Percentiles rank a stretch among this genome's conserved stretches.
phyloP scores from a whole-genome alignment of 2,797 vertebrate species.

The Oophaga sylvatica region DNA sequence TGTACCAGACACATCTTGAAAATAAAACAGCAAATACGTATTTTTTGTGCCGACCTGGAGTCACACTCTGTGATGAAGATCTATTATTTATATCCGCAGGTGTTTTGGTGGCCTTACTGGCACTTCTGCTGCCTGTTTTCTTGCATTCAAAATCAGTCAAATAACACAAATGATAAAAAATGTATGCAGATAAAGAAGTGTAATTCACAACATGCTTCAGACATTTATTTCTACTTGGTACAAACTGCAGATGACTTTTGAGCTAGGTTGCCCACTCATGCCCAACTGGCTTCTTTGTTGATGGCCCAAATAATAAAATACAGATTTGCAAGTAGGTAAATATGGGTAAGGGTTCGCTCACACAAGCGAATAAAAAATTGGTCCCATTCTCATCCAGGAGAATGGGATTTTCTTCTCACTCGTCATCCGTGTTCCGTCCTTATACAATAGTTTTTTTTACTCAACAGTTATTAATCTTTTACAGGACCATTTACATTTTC shows the following conservation, averaged over 20 bases:
- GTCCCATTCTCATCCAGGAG: too few species aligned
- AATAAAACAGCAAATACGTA: conserved; percentile 46
- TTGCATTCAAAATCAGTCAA: conserved; percentile 46
- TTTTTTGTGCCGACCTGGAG: conserved; percentile 38
- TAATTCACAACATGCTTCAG: conserved; percentile 8
- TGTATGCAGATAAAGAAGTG: conserved; percentile 23
- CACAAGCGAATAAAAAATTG: too few species aligned
- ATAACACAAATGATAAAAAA: conserved; percentile 53
- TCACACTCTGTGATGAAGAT: conserved; percentile 48
- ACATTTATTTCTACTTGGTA: not conserved
- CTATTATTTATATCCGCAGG: conserved; percentile 58
- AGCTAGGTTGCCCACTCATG: not conserved
- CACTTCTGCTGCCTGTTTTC: conserved; percentile 39
- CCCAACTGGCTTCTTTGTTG: not conserved
- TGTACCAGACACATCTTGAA: conserved; percentile 59
- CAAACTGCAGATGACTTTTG: not conserved
- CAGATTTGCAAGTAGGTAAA: not conserved
- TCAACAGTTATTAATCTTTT: too few species aligned
- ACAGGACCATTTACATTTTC: too few species aligned
- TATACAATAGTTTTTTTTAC: too few species aligned
- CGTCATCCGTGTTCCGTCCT: too few species aligned
- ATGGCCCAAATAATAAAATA: not conserved
- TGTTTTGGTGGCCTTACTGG: conserved; percentile 54
- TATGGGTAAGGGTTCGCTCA: not conserved
- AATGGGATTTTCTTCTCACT: too few species aligned